Evolutionary conservation across 2,797 vertebrate genomes (phyloP), one percentile per base, ranked within the genome.

Genomic region (Percopsis omiscomaycus): DNA sequence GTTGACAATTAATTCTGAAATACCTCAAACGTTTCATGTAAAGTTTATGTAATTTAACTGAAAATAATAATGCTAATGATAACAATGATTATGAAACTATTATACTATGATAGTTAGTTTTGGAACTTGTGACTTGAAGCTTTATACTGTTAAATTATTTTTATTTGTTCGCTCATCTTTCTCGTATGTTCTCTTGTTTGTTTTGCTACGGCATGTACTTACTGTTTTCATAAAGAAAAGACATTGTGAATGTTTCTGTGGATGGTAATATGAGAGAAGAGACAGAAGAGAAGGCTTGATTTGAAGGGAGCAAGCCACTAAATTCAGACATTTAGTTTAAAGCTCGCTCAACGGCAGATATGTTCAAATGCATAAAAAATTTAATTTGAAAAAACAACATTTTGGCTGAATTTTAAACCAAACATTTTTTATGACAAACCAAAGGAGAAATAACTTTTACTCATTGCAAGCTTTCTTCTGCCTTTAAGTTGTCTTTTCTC

Each of bases 21-120:
- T 99, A 99, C 97, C 96, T 96, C 97, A 98, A 97, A 90, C 94
- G 94, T 97, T 97, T 97, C 95, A 94, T 98, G 96, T 97, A 97
- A 96, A 97, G 94, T 98, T 97, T 98, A 97, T 97, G 96, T 98
- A 95, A 97, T 94, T 94, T 94, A 93, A 90, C 89, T 91, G 84
- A 92, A 91, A 89, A 89, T 88, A 88, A 88, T 88, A 93, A 91
- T 91, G 89, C 86, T 91, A 92, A 90, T 91, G 90, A 92, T 91
- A 89, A 92, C 86, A 77, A 90, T 89, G 89, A 92, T 89, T 91
- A 92, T 89, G 87, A 90, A 90, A 91, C 86, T 92, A 92, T 87
- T 89, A 92, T 92, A 91, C 93, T 94, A 94, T 90, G 90, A 96
- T 98, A 98, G 96, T 94, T 97, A 97, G 96, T 96, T 98, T 98